Conservation (phyloP, 2,113 vertebrate genomes). For the Micronycteris hirsuta region DNA sequence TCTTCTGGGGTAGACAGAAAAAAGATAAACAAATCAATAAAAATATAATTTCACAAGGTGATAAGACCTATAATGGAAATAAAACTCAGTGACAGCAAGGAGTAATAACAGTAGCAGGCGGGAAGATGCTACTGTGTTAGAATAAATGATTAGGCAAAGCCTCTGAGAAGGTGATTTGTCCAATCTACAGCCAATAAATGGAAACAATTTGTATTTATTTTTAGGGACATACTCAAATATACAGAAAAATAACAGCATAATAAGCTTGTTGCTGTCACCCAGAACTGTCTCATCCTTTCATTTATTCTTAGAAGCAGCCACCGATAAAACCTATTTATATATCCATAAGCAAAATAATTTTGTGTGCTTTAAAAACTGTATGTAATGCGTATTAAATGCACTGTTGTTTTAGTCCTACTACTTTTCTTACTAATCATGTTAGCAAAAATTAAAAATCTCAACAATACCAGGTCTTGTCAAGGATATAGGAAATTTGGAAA, state of each 20-base stretch:
- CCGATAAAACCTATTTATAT: neutral
- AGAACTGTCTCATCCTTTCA: neutral
- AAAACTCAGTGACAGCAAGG: neutral
- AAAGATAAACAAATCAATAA: neutral
- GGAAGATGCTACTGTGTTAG: neutral
- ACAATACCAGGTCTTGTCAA: neutral
- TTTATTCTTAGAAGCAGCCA: neutral
- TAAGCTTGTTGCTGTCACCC: neutral
- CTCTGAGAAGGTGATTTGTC: neutral
- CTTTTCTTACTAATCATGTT: neutral
- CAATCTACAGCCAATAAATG: neutral
- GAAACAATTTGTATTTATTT: conserved; percentile 6
- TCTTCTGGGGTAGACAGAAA: neutral
- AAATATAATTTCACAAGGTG: neutral
- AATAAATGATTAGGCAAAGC: neutral
- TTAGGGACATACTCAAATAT: neutral
- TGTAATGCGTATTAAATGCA: neutral
- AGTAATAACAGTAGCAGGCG: neutral
- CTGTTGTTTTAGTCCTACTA: neutral
- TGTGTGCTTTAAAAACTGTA: neutral
- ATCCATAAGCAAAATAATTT: neutral
- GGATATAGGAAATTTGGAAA: neutral
- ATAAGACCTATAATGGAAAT: neutral
- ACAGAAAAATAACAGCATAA: neutral
- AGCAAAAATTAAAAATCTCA: conserved; percentile 28